These are phyloP conservation scores for Todus mexicanus DNA, from an alignment of 2,797 vertebrate species.

Conservation along the genomic window DNA sequence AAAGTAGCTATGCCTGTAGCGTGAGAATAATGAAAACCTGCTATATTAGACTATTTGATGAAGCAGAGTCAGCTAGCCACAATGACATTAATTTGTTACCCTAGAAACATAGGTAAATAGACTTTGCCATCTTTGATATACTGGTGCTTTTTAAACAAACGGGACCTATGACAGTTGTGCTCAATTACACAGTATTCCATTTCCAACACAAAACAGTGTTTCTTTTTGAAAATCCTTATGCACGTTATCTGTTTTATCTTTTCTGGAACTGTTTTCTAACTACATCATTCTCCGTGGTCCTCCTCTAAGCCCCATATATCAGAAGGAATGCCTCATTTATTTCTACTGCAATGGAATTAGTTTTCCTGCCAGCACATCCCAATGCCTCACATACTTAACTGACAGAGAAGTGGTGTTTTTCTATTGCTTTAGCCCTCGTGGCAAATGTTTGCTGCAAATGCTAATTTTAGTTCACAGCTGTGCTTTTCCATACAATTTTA, in stretches of 20 bases:
- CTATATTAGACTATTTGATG: slow-evolving; percentile 44
- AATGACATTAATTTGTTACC: slow-evolving; percentile 49
- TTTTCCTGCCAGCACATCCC: neutral
- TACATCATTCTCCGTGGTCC: neutral
- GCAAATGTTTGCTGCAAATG: neutral
- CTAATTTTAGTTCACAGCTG: neutral
- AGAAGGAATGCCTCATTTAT: neutral
- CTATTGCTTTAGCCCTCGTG: neutral
- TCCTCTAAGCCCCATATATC: neutral
- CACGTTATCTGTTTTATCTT: neutral
- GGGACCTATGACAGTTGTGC: neutral
- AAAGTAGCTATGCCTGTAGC: slow-evolving; percentile 33
- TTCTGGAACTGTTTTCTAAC: neutral
- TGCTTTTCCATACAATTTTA: neutral
- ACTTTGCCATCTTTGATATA: slow-evolving; percentile 38
- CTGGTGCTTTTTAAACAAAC: slow-evolving; percentile 39
- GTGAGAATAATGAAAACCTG: slow-evolving; percentile 42
- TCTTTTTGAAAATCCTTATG: neutral
- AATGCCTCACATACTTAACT: neutral
- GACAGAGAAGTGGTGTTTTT: neutral
- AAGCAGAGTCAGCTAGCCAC: slow-evolving; percentile 24
- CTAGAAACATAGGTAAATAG: slow-evolving; percentile 59
- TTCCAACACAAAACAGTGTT: slow-evolving; percentile 3
- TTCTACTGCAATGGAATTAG: neutral
- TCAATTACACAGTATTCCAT: neutral